Conservation (phyloP, 2,113 vertebrate genomes). For the Etheostoma spectabile region DNA sequence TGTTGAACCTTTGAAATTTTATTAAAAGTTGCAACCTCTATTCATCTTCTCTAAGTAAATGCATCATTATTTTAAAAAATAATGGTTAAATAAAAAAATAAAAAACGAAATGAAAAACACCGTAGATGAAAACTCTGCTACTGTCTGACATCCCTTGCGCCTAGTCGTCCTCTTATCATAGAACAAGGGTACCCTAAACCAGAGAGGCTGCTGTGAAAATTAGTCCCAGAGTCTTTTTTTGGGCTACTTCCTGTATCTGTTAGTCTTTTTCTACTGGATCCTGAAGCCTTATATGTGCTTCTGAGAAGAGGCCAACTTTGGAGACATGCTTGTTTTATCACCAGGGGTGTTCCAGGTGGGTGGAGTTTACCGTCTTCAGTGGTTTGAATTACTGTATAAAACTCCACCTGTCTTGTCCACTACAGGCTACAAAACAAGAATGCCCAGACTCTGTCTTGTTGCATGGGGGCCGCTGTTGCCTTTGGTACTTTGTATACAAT, state of each 20-base stretch:
- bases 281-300: slow-evolving; percentile 79
- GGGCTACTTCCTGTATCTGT: slow-evolving; percentile 40
- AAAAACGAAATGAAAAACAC: background rate
- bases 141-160: background rate
- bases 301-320: slow-evolving; percentile 60
- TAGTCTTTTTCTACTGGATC: slow-evolving; percentile 61
- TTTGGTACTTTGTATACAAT: slow-evolving; percentile 71
- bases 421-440: slow-evolving; percentile 42
- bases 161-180: slow-evolving; percentile 2
- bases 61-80: background rate
- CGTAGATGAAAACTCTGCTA: slow-evolving; percentile 22
- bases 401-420: slow-evolving; percentile 12
- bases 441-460: slow-evolving; percentile 59
- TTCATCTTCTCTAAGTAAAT: background rate
- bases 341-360: slow-evolving; percentile 29
- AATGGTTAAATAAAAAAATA: background rate
- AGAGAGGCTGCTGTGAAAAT: slow-evolving; percentile 68
- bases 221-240: slow-evolving; percentile 35
- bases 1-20: background rate
- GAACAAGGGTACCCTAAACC: slow-evolving; percentile 44
- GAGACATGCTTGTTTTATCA: slow-evolving; percentile 56
- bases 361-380: slow-evolving; percentile 9
- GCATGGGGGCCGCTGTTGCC: slow-evolving; percentile 78
- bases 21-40: background rate
- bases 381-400: background rate